Conservation (phyloP, 1,140 invertebrate genomes). For the Helicorthomorpha holstii region DNA sequence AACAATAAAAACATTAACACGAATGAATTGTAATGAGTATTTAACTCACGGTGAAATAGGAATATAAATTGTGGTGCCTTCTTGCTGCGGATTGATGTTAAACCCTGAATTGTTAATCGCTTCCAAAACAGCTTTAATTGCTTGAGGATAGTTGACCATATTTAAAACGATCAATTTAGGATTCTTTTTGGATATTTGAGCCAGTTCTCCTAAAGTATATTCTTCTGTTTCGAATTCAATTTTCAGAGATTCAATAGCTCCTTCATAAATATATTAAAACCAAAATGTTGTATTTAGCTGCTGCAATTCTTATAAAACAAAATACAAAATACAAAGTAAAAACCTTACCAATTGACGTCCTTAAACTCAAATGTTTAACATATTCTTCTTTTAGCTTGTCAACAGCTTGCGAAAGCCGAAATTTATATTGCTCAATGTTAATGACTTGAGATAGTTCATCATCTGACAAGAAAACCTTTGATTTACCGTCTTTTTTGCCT, state of each 20-base stretch:
- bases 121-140: slow-evolving; percentile 53
- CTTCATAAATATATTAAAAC: no score
- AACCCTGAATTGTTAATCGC: slow-evolving; percentile 60
- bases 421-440: slow-evolving; percentile 44
- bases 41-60: slow-evolving; percentile 63
- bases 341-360: slow-evolving; percentile 21
- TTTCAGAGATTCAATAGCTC: slow-evolving; percentile 54
- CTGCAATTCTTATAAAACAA: no score
- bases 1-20: not conserved
- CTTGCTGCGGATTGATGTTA: slow-evolving; percentile 87
- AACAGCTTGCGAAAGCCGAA: slow-evolving; percentile 42
- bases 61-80: slow-evolving; percentile 73
- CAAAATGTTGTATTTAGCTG: slow-evolving; percentile 23
- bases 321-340: slow-evolving; percentile 31
- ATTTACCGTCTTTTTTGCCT: slow-evolving; percentile 34
- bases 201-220: slow-evolving; percentile 69
- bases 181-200: slow-evolving; percentile 70
- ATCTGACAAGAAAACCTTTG: slow-evolving; percentile 39
- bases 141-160: slow-evolving; percentile 61
- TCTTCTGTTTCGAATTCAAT: slow-evolving; percentile 62
- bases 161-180: slow-evolving; percentile 71
- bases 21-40: no score
- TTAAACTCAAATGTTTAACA: slow-evolving; percentile 45
- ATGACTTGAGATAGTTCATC: slow-evolving; percentile 48
- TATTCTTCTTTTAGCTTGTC: slow-evolving; percentile 58